These are phyloP conservation scores for Ceryle rudis DNA, from an alignment of 2,797 vertebrate genomes.

Conservation along the genomic window DNA sequence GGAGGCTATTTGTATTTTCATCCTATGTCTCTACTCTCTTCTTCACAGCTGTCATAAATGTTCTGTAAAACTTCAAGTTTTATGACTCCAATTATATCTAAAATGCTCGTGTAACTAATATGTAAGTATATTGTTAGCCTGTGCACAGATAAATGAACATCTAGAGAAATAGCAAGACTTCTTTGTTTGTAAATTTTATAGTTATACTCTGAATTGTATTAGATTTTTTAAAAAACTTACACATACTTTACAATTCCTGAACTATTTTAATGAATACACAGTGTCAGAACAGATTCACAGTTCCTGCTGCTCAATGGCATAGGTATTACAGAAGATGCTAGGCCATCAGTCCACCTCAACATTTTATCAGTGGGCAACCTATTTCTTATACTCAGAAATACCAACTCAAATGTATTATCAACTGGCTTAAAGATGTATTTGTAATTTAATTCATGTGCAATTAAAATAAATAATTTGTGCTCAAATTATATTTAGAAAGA, in stretches of 20 bases:
- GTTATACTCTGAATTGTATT: slow-evolving; percentile 9
- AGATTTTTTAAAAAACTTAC: neutral
- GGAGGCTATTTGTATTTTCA: slow-evolving; percentile 18
- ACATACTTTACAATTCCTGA: neutral
- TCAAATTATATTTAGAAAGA: neutral
- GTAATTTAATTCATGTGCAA: neutral
- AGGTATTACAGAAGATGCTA: neutral
- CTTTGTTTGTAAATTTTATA: slow-evolving; percentile 28
- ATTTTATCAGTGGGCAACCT: neutral
- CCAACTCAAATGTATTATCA: neutral
- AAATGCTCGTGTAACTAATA: slow-evolving; percentile 61
- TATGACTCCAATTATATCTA: slow-evolving; percentile 47
- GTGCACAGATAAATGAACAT: slow-evolving; percentile 47
- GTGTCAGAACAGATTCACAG: neutral
- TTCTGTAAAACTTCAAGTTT: slow-evolving; percentile 57
- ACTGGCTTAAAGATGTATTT: neutral
- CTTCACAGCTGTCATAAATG: slow-evolving; percentile 17
- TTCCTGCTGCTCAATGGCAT: neutral
- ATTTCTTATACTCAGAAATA: neutral
- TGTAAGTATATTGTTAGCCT: slow-evolving; percentile 26
- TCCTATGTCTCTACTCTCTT: neutral
- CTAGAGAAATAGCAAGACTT: slow-evolving; percentile 21
- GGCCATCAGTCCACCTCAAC: neutral
- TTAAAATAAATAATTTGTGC: neutral
- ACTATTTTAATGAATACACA: neutral